Percentiles rank a stretch among this genome's conserved stretches.
phyloP scores from a whole-genome alignment of 1,140 invertebrate species.

The Drosophila ohnishii region DNA sequence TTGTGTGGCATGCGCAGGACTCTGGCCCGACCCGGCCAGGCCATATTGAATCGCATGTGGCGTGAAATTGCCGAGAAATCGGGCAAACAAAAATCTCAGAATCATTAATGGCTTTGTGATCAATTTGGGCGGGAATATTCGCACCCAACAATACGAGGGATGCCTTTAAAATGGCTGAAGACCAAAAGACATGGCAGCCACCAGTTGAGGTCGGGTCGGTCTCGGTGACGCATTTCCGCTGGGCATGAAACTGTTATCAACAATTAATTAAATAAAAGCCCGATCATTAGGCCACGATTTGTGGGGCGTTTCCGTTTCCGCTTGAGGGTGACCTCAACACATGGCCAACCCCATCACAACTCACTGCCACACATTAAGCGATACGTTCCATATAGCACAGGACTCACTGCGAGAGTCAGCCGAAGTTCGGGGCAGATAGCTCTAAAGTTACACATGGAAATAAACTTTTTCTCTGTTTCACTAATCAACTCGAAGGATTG shows the following conservation, averaged over 20 bases:
- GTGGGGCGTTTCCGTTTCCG: constrained; percentile 73
- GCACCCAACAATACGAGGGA: no score
- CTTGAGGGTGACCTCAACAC: constrained; percentile 37
- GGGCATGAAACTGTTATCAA: constrained; percentile 69
- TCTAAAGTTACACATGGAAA: constrained; percentile 5
- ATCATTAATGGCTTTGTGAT: constrained; percentile 28
- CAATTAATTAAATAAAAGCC: constrained; percentile 79
- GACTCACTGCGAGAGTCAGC: neutral
- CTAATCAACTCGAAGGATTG: neutral
- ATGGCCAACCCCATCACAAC: constrained; percentile 13
- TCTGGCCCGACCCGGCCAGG: constrained; percentile 1
- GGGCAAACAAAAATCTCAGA: constrained; percentile 41
- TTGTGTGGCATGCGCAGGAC: constrained; percentile 38
- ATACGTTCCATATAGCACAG: constrained; percentile 43
- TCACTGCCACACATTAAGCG: constrained; percentile 51
- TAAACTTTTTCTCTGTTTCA: neutral
- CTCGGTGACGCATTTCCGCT: constrained; percentile 44
- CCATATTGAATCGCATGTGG: constrained; percentile 49
- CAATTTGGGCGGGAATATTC: constrained; percentile 2
- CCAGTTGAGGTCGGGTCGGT: constrained; percentile 15
- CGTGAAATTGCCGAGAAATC: constrained; percentile 41
- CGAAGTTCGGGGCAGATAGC: constrained; percentile 16
- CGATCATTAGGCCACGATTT: constrained; percentile 79
- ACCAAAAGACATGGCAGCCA: neutral
- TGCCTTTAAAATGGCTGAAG: constrained; percentile 5